A percentile compares a stretch with the other conserved stretches of the same genome.
These are phyloP conservation scores for Morpho deidamia DNA, from an alignment of 2,888 invertebrate species.

Conservation along the genomic window DNA sequence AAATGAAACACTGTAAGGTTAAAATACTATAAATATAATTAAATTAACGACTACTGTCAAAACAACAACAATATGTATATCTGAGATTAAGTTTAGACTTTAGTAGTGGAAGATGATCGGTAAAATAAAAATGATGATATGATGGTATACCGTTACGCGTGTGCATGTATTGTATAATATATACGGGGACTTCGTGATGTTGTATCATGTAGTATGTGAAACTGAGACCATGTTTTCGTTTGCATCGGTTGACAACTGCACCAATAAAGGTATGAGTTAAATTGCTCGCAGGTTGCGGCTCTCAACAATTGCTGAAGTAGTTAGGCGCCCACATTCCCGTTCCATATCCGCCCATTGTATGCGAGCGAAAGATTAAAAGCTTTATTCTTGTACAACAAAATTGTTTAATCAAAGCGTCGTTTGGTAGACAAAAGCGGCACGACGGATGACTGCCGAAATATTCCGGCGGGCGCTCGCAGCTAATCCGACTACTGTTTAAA, in stretches of 20 bases:
- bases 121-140: no score
- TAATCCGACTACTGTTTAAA: neutral
- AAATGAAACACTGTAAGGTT: no score
- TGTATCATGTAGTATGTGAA: neutral
- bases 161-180: no score
- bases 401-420: slow-evolving; percentile 30
- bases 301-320: slow-evolving; percentile 14
- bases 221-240: neutral
- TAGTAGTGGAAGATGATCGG: no score
- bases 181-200: no score
- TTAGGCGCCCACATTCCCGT: slow-evolving; percentile 10
- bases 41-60: no score
- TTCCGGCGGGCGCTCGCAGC: neutral
- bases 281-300: slow-evolving; percentile 14
- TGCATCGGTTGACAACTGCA: slow-evolving; percentile 5
- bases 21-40: no score
- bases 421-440: slow-evolving; percentile 18
- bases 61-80: no score
- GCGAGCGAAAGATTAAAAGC: slow-evolving; percentile 30
- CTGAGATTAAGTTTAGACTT: no score
- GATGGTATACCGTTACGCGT: no score
- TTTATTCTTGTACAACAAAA: slow-evolving; percentile 25
- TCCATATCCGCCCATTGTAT: slow-evolving; percentile 12
- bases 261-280: slow-evolving; percentile 3
- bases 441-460: slow-evolving; percentile 7